Evolutionary conservation across 2,888 invertebrate species (phyloP).

Genomic region (Nudaria mundana): DNA sequence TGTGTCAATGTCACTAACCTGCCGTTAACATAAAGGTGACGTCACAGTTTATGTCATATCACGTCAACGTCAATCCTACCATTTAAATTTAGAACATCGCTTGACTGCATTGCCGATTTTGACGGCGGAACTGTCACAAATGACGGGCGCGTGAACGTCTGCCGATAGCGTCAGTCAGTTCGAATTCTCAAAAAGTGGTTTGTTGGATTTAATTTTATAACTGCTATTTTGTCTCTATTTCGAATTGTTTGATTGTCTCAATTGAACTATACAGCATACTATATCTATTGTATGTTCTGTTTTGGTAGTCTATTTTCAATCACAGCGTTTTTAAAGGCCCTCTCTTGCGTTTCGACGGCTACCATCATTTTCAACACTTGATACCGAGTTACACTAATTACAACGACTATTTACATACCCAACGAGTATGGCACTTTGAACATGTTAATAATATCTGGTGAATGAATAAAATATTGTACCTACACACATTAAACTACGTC

Average conservation of each 20-base stretch:
- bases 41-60: conserved; percentile 45
- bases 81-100: conserved; percentile 61
- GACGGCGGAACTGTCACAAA: conserved; percentile 51
- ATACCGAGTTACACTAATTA: too few species aligned
- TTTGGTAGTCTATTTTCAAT: too few species aligned
- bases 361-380: too few species aligned
- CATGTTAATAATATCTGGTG: too few species aligned
- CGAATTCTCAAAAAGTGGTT: conserved; percentile 41
- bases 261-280: too few species aligned
- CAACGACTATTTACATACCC: too few species aligned
- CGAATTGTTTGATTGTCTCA: neutral
- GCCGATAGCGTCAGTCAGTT: conserved; percentile 51
- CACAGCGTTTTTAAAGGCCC: too few species aligned
- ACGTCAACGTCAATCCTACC: conserved; percentile 64
- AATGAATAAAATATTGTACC: too few species aligned
- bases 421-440: too few species aligned
- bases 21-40: conserved; percentile 17
- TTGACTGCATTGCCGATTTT: conserved; percentile 61
- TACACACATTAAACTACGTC: too few species aligned
- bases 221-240: conserved; percentile 15
- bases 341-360: too few species aligned
- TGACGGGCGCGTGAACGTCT: conserved; percentile 48
- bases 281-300: too few species aligned
- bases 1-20: neutral
- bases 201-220: conserved; percentile 24